Base-by-base conservation (phyloP, 2,888 invertebrate species). In the Drosophila meridionalis region DNA sequence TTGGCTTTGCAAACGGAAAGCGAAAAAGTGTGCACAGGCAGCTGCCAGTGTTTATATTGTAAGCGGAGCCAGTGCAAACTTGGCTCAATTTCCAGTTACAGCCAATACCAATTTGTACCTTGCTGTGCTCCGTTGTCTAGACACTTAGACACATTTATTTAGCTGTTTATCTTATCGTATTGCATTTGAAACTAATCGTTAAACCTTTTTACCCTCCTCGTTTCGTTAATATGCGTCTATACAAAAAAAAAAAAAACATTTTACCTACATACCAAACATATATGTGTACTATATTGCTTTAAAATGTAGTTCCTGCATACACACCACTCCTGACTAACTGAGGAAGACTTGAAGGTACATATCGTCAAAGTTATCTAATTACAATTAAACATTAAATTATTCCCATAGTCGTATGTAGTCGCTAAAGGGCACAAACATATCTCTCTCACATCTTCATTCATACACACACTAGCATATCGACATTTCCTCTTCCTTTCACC, bases 331-430 rank as follows among this genome's bases (percentile, higher is more conserved):
- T 93, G 92, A 93, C 92, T 92, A 91, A 89, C 91, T 88, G 91
- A 91, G 92, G 93, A 92, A 82, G 91, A 91, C 83, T 82, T 92
- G 70, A 92, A 92, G 93, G 92, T 92, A 92, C 82, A 86, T 84
- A 87, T 83, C 64, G 78, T 68, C 61, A 73, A 84, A 77, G 34
- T 67, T 70, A 66, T 66, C 57, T 71, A 60, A 67, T 71, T 43
- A 61, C 67, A 67, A 80, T 76, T 48, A 80, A 45, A 45, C 72
- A 65, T 80, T 52, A 73, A 69, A 55, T 69, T 80, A 80, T 73
- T 62, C 63, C 67, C 57, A 63, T 83, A 64, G 78, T 63, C 53
- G 53, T 60, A 48, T 47, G 48, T 79, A 69, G 77, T 73, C 76
- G 82, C 69, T 68, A 34, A 48, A 77, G 85, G 83, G 86, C 68